Percentiles rank a stretch among this genome's conserved stretches.
Conservation (phyloP, 2,797 vertebrate species). For the Natrix natrix region DNA sequence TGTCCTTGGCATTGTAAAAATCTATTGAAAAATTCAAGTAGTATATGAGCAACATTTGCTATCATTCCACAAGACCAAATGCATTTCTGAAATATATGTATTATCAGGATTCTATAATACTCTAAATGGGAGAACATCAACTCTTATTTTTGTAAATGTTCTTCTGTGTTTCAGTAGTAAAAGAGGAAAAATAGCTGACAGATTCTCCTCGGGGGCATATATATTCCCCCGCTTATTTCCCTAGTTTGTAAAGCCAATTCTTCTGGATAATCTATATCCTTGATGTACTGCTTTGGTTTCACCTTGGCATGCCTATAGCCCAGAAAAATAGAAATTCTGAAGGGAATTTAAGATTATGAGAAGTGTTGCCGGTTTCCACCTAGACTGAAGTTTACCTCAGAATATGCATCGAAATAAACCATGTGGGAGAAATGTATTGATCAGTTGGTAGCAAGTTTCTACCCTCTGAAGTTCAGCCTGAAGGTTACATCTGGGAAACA, state of each 20-base stretch:
- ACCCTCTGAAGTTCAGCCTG: neutral
- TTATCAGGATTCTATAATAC: neutral
- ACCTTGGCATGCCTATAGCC: neutral
- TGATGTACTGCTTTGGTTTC: neutral
- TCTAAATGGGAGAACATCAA: neutral
- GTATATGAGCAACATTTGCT: neutral
- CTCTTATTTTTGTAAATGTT: neutral
- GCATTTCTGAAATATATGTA: neutral
- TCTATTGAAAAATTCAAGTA: neutral
- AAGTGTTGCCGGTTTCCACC: neutral
- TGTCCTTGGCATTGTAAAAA: neutral
- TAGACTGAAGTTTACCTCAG: neutral
- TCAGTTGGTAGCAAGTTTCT: neutral
- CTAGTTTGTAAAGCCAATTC: neutral
- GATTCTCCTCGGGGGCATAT: neutral
- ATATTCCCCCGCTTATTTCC: neutral
- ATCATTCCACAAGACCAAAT: neutral
- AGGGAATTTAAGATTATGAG: neutral
- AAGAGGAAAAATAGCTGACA: neutral
- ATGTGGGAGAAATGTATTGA: neutral
- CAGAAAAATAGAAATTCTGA: neutral
- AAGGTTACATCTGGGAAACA: neutral
- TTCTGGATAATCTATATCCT: neutral
- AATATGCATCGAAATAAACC: neutral
- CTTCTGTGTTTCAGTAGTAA: neutral